Base-by-base conservation (phyloP, 2,113 vertebrate species). In the Nothobranchius kuhntae region DNA sequence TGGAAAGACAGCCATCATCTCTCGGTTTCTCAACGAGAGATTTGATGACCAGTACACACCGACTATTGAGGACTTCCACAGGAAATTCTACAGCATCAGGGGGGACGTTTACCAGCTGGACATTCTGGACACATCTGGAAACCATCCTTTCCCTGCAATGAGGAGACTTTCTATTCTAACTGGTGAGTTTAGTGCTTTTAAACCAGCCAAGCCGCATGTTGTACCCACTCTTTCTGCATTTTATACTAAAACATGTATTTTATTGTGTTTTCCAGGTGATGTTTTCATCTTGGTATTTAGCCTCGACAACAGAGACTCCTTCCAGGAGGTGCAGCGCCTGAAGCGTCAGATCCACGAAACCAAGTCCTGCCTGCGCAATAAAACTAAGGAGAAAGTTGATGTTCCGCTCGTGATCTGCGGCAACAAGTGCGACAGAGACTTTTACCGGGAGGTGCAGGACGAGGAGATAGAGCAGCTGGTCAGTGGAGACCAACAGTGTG, bases 251-350 rank as follows among this genome's bases (percentile, higher is more conserved):
- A 55, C 17, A 0, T 38, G 9, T 44, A 50, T 38, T 64, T 9
- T 62, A 13, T 9, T 86, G 53, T 77, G 53, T 77, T 67, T 69
- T 82, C 1, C 77, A 99, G 98, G 98, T 75, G 98, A 99, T 0
- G 95, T 98, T 4, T 99, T 99, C 75, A 96, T 99, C 75, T 82
- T 99, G 0, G 97, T 99, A 0, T 99, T 99, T 92, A 99, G 98
- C 51, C 91, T 99, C 82, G 97, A 99, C 84, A 98, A 93, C 90
- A 94, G 94, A 24, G 96, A 98, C 65, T 99, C 97, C 42, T 99
- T 99, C 17, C 93, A 96, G 79, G 98, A 99, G 90, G 96, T 96
- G 64, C 95, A 96, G 84, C 93, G 95, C 40, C 94, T 99, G 46
- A 98, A 98, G 75, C 94, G 95, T 61, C 98, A 99, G 88, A 99